Base-by-base conservation (phyloP, 1,140 invertebrate genomes). In the Bombus superbus region DNA sequence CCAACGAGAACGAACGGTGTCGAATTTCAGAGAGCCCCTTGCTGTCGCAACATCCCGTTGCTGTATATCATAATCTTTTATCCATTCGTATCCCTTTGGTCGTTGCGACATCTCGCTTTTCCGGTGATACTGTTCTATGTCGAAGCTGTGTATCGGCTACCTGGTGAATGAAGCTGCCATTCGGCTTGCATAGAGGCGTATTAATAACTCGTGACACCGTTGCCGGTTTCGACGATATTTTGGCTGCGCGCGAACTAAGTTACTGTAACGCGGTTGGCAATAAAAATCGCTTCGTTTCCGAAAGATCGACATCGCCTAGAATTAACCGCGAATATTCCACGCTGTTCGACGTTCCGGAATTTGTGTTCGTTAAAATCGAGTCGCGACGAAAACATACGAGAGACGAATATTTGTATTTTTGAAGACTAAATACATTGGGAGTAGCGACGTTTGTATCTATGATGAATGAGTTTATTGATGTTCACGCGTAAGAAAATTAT, bases 191-290 rank as follows among this genome's bases (percentile, higher is more conserved):
- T 92, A 93, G 89, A 83, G 73, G 89, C 87, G 90, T 95, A 95
- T 94, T 95, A 95, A 95, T 95, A 95, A 95, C 93, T 91, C 92
- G 91, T 93, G 93, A 87, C 94, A 94, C 89, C 91, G 89, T 93
- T 94, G 90, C 89, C 75, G 66, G 89, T 90, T 93, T 92, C 87
- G 83, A 89, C 83, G 92, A 93, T 93, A 94, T 93, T 94, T 93
- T 92, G 89, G 92, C 91, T 88, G 83, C 91, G 69, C 22, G 38
- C 57, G 44, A 69, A 75, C 83, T n/a, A 32, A 83, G 78, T 66
- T 84, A 80, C 40, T 32, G 42, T 13, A 77, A 83, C 85, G 89
- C 89, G 87, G 92, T 32, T 92, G 82, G 89, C 85, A 78, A 88
- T 82, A 83, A 64, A 85, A 81, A 85, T 76, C 35, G 59, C 32